These are phyloP conservation scores for Xiphophorus couchianus DNA, from an alignment of 2,113 vertebrate species.

Conservation along the genomic window DNA sequence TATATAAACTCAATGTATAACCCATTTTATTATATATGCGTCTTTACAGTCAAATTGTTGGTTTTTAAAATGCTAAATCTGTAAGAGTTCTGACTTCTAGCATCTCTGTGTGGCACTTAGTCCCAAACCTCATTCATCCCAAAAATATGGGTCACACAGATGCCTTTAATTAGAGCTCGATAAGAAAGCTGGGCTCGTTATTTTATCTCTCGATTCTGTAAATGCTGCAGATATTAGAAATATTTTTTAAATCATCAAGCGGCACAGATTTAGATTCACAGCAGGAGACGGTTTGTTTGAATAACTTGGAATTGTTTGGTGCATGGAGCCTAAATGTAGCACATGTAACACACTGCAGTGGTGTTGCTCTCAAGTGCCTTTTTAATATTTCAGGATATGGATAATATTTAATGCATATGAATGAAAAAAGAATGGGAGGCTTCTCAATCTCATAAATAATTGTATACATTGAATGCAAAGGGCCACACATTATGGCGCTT, in stretches of 20 bases:
- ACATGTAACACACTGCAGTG: neutral
- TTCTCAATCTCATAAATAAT: no score
- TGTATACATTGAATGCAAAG: no score
- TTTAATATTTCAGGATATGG: slow-evolving; percentile 10
- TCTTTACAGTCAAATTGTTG: no score
- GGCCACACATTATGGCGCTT: no score
- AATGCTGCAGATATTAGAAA: neutral
- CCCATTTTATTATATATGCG: no score
- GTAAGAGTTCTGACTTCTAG: neutral
- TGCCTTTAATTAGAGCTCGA: neutral
- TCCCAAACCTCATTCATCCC: neutral
- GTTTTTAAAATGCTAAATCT: no score
- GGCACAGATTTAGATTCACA: neutral
- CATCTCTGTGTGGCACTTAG: neutral
- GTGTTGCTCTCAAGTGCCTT: neutral
- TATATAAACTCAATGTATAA: no score
- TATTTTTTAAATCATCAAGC: neutral
- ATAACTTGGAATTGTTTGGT: neutral
- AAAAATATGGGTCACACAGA: neutral
- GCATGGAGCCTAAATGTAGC: neutral
- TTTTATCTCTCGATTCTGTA: neutral
- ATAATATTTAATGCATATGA: neutral
- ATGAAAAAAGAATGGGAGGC: no score
- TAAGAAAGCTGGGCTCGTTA: neutral
- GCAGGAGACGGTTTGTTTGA: neutral